Conservation (phyloP, 2,113 vertebrate species). For the Tapirus terrestris region DNA sequence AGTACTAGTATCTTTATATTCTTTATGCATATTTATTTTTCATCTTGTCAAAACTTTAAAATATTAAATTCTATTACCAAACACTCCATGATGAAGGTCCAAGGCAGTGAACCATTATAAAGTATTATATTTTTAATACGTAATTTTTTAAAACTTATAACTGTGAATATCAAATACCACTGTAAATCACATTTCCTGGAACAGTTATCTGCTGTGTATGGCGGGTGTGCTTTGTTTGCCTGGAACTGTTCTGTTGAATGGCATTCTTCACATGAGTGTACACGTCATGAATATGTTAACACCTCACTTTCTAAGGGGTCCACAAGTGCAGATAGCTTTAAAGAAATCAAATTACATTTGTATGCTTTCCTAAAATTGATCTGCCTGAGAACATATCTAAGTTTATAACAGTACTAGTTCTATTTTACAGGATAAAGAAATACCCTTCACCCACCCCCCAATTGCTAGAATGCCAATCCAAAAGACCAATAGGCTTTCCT, state of each 20-base stretch:
- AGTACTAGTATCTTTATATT: neutral
- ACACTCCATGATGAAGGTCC: neutral
- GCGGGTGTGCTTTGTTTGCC: neutral
- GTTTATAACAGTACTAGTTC: neutral
- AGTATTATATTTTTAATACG: neutral
- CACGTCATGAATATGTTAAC: too few species aligned
- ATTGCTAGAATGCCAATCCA: neutral
- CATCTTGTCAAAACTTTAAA: conserved; percentile 1
- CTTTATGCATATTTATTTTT: conserved; percentile 1
- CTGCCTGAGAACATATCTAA: neutral
- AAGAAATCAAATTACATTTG: neutral
- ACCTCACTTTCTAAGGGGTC: neutral
- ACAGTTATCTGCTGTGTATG: neutral
- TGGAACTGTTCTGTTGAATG: neutral
- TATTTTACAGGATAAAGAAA: neutral
- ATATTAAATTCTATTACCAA: neutral
- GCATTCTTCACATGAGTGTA: neutral
- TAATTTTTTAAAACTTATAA: neutral
- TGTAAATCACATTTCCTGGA: neutral
- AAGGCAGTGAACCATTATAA: neutral
- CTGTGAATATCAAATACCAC: neutral
- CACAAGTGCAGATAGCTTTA: too few species aligned
- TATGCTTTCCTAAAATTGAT: neutral
- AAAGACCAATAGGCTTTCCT: neutral
- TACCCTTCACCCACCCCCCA: neutral